A percentile compares a stretch with the other conserved stretches of the same genome.
These are phyloP conservation scores for Drosophila bocki DNA, from an alignment of 1,140 invertebrate species.

Conservation along the genomic window DNA sequence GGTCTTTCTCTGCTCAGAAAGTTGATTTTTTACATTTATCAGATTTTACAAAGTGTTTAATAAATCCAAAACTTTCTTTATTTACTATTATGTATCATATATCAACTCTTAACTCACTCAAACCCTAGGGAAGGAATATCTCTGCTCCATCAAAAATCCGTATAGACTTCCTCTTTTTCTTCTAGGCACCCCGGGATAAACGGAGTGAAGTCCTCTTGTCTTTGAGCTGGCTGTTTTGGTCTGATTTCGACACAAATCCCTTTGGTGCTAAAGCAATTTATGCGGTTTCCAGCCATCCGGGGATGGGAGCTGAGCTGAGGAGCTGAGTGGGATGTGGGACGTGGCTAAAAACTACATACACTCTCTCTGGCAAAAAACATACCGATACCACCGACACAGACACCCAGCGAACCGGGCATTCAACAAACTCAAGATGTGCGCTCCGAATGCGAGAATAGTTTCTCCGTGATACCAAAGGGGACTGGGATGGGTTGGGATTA, in stretches of 20 bases:
- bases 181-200: conserved; percentile 18
- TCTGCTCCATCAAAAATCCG: conserved; percentile 24
- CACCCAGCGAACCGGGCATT: conserved; percentile 15
- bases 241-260: conserved; percentile 81
- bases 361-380: conserved; percentile 18
- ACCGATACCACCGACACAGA: conserved; percentile 21
- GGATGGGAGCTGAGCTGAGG: neutral
- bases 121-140: conserved; percentile 24
- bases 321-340: neutral
- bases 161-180: conserved; percentile 18
- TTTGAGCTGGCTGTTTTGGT: conserved; percentile 65
- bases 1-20: neutral
- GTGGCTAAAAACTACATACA: conserved; percentile 30
- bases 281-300: conserved; percentile 62
- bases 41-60: neutral
- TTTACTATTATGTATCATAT: neutral
- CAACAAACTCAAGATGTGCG: conserved; percentile 48
- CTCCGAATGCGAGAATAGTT: conserved; percentile 49
- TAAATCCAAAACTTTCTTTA: neutral
- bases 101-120: neutral
- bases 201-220: conserved; percentile 53
- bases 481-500: conserved; percentile 12
- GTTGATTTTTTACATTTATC: neutral
- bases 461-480: conserved; percentile 5
- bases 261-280: conserved; percentile 83